A percentile compares a stretch with the other conserved stretches of the same genome.
phyloP scores from a whole-genome alignment of 1,140 invertebrate genomes.

The Paraescarpia echinospica region DNA sequence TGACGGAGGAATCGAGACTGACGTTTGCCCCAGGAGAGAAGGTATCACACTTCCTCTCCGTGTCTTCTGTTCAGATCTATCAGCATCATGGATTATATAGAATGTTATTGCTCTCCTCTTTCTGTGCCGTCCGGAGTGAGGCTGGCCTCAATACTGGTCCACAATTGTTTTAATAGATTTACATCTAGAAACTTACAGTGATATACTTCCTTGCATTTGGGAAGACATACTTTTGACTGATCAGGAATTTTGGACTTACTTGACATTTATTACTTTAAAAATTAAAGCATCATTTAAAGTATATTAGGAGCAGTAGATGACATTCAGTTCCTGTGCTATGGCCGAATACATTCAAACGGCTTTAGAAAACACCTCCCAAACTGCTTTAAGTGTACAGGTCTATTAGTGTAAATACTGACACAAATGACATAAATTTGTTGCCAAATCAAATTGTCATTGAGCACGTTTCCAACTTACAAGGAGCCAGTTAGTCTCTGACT shows the following conservation, averaged over 20 bases:
- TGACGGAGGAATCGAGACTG: conserved; percentile 51
- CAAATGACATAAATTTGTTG: background rate
- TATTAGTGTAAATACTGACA: background rate
- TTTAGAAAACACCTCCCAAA: no score
- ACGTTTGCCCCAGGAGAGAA: conserved; percentile 54
- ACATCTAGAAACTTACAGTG: background rate
- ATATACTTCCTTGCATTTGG: background rate
- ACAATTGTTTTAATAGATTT: no score
- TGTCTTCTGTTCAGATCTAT: background rate
- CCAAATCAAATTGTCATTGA: background rate
- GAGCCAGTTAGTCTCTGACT: no score
- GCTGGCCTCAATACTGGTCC: no score
- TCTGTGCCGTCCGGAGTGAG: no score
- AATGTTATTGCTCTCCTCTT: background rate
- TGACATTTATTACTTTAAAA: background rate
- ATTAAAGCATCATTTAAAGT: background rate
- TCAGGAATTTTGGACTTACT: background rate
- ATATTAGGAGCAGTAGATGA: no score
- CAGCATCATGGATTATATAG: background rate
- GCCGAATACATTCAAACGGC: background rate
- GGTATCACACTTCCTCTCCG: conserved; percentile 31
- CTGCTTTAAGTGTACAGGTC: background rate
- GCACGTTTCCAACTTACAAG: no score
- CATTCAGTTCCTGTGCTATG: background rate
- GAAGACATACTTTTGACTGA: background rate